phyloP scores from a whole-genome alignment of 2,797 vertebrate genomes.

The Macropus fuliginosus region DNA sequence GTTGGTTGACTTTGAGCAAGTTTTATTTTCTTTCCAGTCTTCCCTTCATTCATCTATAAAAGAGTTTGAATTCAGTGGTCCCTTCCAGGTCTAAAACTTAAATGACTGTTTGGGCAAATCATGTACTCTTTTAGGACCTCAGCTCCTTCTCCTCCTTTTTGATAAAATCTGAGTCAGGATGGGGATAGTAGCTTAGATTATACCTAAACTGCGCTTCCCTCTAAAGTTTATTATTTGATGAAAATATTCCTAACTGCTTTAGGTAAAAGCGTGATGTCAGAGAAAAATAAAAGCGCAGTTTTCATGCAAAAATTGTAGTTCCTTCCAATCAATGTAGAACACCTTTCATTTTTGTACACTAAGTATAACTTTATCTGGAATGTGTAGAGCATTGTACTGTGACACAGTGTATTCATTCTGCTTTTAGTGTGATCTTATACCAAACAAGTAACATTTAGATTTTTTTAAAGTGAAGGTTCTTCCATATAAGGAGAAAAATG shows the following conservation, averaged over 20 bases:
- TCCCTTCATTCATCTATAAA: background rate
- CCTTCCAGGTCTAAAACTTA: background rate
- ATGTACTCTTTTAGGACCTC: background rate
- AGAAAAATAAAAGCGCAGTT: constrained; percentile 56
- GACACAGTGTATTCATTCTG: background rate
- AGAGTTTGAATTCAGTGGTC: background rate
- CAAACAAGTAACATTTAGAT: constrained; percentile 36
- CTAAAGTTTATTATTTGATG: background rate
- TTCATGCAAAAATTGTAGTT: constrained; percentile 5
- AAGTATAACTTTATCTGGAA: constrained; percentile 50
- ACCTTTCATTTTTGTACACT: constrained; percentile 39
- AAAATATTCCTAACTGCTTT: constrained; percentile 42
- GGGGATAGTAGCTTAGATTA: constrained; percentile 31
- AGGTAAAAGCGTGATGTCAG: constrained; percentile 27
- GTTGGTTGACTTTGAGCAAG: background rate
- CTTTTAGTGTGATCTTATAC: constrained; percentile 10
- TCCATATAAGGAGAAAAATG: constrained; percentile 60
- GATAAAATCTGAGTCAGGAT: background rate
- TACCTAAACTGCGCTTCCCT: constrained; percentile 62
- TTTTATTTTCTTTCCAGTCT: background rate
- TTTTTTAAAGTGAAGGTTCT: constrained; percentile 35
- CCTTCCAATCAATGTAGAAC: constrained; percentile 35
- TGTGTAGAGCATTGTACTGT: background rate
- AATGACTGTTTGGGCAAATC: background rate
- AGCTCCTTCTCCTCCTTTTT: background rate